phyloP scores from a whole-genome alignment of 1,140 invertebrate species.

The Plutomurus gul region DNA sequence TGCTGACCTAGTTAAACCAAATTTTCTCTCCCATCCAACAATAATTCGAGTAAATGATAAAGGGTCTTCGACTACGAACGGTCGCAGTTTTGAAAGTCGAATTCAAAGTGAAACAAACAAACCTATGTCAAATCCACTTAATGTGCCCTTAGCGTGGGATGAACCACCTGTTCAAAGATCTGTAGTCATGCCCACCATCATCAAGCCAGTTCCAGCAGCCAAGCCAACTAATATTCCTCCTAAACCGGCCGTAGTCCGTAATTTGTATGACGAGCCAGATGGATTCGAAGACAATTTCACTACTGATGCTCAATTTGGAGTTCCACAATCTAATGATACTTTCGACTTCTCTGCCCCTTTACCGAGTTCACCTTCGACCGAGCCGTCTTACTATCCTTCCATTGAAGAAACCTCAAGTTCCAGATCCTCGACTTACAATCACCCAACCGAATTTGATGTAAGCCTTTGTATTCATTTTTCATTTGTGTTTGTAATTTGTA shows the following conservation, averaged over 20 bases:
- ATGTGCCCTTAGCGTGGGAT: conserved; percentile 40
- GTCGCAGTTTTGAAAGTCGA: background rate
- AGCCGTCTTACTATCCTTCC: too few relatives aligned
- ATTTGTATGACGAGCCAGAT: conserved; percentile 51
- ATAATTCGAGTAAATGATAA: conserved; percentile 5
- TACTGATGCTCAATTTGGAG: conserved; percentile 32
- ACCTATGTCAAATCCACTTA: background rate
- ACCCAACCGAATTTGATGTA: background rate
- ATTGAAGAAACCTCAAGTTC: too few relatives aligned
- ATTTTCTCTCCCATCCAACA: conserved; percentile 1
- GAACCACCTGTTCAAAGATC: conserved; percentile 35
- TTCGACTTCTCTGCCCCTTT: too few relatives aligned
- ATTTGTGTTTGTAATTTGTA: too few relatives aligned
- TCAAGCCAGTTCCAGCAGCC: background rate
- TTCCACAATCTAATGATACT: too few relatives aligned
- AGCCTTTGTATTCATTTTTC: too few relatives aligned
- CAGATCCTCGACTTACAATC: too few relatives aligned
- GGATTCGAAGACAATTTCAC: conserved; percentile 26
- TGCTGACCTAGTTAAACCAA: background rate
- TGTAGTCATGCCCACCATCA: background rate
- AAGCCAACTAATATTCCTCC: conserved; percentile 37
- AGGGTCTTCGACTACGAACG: background rate
- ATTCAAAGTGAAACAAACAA: background rate
- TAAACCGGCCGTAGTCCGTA: background rate
- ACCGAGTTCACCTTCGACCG: too few relatives aligned